Conservation (phyloP, 2,888 invertebrate species). For the Drymonia ruficornis region DNA sequence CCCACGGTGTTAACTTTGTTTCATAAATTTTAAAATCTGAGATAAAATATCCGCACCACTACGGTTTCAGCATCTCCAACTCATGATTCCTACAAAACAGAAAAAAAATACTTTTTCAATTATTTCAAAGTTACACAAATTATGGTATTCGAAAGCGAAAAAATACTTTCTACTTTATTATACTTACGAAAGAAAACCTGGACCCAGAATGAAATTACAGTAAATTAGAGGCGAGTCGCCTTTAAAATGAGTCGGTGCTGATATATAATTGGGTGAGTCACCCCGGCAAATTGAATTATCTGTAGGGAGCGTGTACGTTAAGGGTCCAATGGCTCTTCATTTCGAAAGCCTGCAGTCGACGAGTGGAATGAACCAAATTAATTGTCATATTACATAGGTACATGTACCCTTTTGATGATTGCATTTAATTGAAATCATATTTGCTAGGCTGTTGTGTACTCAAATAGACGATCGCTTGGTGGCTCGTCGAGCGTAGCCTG, state of each 20-base stretch:
- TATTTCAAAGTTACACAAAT: slow-evolving; percentile 1
- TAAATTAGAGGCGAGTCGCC: slow-evolving; percentile 42
- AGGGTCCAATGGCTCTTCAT: slow-evolving; percentile 41
- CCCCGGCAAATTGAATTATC: slow-evolving; percentile 47
- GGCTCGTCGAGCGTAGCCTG: too few species aligned
- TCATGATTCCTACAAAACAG: neutral
- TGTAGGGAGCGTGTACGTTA: slow-evolving; percentile 30
- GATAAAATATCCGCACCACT: too few species aligned
- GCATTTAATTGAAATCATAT: too few species aligned
- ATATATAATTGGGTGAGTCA: slow-evolving; percentile 46
- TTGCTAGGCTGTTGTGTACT: too few species aligned
- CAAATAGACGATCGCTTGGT: too few species aligned
- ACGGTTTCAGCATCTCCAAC: too few species aligned
- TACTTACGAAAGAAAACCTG: slow-evolving; percentile 34
- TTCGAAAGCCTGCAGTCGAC: slow-evolving; percentile 42
- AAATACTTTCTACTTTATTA: slow-evolving; percentile 1
- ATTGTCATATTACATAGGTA: slow-evolving; percentile 26
- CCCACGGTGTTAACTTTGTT: too few species aligned
- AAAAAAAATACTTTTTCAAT: slow-evolving; percentile 4
- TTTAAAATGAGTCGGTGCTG: slow-evolving; percentile 45
- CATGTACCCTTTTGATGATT: neutral
- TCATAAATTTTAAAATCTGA: too few species aligned
- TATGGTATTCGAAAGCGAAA: neutral
- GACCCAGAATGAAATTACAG: slow-evolving; percentile 43
- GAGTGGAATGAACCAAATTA: slow-evolving; percentile 40